A percentile compares a stretch with the other conserved stretches of the same genome.
phyloP scores from a whole-genome alignment of 2,888 invertebrate genomes.

The Gastrophysa polygoni region DNA sequence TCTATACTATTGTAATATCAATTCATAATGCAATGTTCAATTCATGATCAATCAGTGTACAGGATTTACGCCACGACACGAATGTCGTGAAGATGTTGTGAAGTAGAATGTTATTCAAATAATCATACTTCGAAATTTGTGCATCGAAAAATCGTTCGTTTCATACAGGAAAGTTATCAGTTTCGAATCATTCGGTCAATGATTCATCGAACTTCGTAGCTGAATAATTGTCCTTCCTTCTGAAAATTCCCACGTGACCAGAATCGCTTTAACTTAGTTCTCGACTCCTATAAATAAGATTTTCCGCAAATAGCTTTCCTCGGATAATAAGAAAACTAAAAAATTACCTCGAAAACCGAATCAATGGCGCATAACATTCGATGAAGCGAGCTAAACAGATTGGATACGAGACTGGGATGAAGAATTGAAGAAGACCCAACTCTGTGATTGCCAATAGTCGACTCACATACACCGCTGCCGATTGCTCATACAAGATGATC shows the following conservation, averaged over 20 bases:
- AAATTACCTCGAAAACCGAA: slow-evolving; percentile 53
- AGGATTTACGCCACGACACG: too few relatives aligned
- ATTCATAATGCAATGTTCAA: too few relatives aligned
- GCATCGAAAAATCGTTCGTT: too few relatives aligned
- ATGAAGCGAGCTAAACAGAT: slow-evolving; percentile 58
- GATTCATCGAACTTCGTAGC: too few relatives aligned
- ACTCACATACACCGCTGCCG: slow-evolving; percentile 40
- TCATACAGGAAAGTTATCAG: too few relatives aligned
- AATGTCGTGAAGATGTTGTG: too few relatives aligned
- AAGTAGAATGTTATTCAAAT: too few relatives aligned
- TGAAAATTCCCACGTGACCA: not conserved
- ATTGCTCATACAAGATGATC: slow-evolving; percentile 15
- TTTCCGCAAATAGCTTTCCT: slow-evolving; percentile 36
- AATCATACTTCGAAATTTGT: too few relatives aligned
- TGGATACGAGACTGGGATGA: slow-evolving; percentile 55
- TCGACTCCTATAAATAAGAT: slow-evolving; percentile 28
- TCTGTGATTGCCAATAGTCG: slow-evolving; percentile 54
- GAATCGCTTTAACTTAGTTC: slow-evolving; percentile 4
- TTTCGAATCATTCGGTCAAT: too few relatives aligned
- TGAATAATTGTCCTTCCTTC: too few relatives aligned
- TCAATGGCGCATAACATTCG: slow-evolving; percentile 57
- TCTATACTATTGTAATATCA: too few relatives aligned
- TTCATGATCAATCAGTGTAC: too few relatives aligned
- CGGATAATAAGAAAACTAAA: slow-evolving; percentile 49
- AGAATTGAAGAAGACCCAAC: slow-evolving; percentile 51